These are phyloP conservation scores for Smutsia temminckii DNA, from an alignment of 2,797 vertebrate genomes.

Conservation along the genomic window DNA sequence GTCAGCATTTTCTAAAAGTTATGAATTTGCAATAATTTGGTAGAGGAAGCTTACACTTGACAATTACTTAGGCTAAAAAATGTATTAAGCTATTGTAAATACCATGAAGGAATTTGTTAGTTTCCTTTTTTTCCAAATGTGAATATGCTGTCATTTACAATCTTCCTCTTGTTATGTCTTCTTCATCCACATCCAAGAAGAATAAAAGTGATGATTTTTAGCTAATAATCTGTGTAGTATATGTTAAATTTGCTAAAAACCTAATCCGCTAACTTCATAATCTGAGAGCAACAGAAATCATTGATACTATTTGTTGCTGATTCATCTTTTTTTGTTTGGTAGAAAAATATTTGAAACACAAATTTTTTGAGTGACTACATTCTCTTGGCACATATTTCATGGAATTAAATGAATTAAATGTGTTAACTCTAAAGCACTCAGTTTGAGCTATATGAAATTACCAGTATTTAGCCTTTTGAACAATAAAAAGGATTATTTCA, in stretches of 20 bases:
- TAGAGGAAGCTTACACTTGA: neutral
- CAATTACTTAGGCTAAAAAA: neutral
- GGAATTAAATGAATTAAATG: neutral
- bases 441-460: neutral
- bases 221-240: neutral
- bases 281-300: neutral
- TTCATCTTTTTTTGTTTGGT: neutral
- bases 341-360: slow-evolving; percentile 21
- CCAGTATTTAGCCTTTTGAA: neutral
- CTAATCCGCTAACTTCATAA: slow-evolving; percentile 12
- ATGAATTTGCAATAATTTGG: neutral
- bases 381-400: neutral
- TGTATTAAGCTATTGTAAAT: neutral
- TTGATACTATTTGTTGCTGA: neutral
- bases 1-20: neutral
- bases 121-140: slow-evolving; percentile 28
- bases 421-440: slow-evolving; percentile 9
- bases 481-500: neutral
- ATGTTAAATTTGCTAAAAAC: neutral
- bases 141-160: slow-evolving; percentile 23
- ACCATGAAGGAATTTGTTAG: neutral
- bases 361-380: neutral
- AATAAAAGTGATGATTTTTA: slow-evolving; percentile 26
- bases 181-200: neutral
- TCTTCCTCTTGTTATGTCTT: neutral